Evolutionary conservation across 2,113 vertebrate species (phyloP).

Genomic region (Corythaeola cristata): DNA sequence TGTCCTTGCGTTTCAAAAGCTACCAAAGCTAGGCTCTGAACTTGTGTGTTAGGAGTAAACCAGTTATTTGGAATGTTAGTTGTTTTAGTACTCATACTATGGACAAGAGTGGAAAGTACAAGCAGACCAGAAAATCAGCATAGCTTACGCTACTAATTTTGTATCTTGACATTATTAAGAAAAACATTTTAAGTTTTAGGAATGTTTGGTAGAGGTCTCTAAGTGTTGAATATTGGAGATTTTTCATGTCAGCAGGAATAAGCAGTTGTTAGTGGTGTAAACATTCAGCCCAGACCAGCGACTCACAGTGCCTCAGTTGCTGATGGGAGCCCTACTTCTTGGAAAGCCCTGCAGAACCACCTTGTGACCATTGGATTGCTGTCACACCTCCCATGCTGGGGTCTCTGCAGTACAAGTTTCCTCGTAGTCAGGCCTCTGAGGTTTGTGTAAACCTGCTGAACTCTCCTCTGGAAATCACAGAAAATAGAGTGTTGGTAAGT

Average conservation of each 20-base stretch:
- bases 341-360: neutral
- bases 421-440: neutral
- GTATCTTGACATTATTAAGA: neutral
- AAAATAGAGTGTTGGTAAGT: neutral
- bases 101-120: neutral
- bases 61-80: neutral
- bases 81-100: neutral
- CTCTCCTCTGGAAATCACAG: neutral
- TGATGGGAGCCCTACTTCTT: neutral
- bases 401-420: neutral
- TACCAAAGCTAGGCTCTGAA: neutral
- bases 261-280: neutral
- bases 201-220: neutral
- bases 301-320: neutral
- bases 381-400: rapidly evolving
- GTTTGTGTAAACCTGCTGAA: neutral
- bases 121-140: neutral
- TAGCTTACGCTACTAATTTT: neutral
- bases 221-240: neutral
- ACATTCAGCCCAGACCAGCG: neutral
- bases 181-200: neutral
- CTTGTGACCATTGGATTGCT: neutral
- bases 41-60: neutral
- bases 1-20: neutral
- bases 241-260: neutral